phyloP scores from a whole-genome alignment of 1,140 invertebrate genomes.

The Gryllus bimaculatus region DNA sequence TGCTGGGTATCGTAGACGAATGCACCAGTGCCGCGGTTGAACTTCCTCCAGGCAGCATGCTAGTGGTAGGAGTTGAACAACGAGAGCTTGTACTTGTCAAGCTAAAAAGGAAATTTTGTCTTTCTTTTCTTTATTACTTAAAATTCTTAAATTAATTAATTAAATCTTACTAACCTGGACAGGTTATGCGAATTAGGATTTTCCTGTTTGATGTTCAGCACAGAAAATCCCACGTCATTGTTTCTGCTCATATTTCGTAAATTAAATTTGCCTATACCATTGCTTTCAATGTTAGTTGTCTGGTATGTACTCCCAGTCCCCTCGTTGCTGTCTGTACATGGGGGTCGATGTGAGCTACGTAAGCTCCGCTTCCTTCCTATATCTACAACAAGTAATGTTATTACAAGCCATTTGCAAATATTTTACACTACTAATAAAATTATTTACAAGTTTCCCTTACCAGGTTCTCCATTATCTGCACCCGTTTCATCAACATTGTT shows the following conservation, averaged over 20 bases:
- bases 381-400: not conserved
- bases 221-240: not conserved
- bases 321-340: not conserved
- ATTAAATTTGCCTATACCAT: not conserved
- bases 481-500: not conserved
- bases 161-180: not conserved
- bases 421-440: not conserved
- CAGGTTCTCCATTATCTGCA: not conserved
- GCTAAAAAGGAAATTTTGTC: conserved; percentile 31
- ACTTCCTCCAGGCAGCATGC: not conserved
- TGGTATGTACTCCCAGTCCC: not conserved
- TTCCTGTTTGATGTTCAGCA: not conserved
- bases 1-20: not conserved
- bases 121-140: conserved; percentile 35
- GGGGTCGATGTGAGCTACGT: not conserved
- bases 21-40: not conserved
- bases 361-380: not conserved
- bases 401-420: not conserved
- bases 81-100: conserved; percentile 42
- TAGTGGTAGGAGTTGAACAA: conserved; percentile 35
- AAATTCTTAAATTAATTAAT: conserved; percentile 27
- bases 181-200: not conserved
- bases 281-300: not conserved
- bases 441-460: not conserved
- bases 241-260: not conserved